phyloP scores from a whole-genome alignment of 2,113 vertebrate species.

The Neoarius graeffei region DNA sequence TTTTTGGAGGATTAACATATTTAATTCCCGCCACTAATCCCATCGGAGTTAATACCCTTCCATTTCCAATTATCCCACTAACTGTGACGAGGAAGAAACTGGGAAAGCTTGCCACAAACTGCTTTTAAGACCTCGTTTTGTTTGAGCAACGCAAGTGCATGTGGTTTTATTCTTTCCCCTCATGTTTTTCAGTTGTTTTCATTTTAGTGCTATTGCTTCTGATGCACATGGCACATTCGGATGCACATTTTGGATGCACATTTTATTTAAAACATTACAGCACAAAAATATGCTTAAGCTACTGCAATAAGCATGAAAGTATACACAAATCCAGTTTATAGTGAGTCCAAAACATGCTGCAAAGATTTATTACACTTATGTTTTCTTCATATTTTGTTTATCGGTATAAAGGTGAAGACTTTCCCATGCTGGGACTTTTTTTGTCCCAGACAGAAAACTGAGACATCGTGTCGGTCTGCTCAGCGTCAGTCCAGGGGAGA shows the following conservation, averaged over 20 bases:
- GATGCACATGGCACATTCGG: background rate
- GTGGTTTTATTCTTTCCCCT: conserved; percentile 21
- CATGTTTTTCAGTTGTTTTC: conserved; percentile 4
- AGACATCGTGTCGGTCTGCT: conserved; percentile 64
- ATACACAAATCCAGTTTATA: background rate
- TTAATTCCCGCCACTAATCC: conserved; percentile 82
- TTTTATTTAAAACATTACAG: background rate
- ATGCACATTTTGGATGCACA: background rate
- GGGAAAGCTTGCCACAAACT: conserved; percentile 69
- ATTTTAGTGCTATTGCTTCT: background rate
- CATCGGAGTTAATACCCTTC: conserved; percentile 80
- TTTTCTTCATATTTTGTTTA: background rate
- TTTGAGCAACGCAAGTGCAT: conserved; percentile 54
- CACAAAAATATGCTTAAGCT: conserved; percentile 4
- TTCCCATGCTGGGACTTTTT: conserved; percentile 45
- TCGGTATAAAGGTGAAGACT: conserved; percentile 21
- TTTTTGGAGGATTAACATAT: conserved; percentile 84
- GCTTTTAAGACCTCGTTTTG: conserved; percentile 69
- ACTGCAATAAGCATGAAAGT: background rate
- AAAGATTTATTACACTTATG: background rate
- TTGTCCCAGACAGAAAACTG: conserved; percentile 60
- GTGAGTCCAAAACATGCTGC: conserved; percentile 3
- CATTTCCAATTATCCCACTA: conserved; percentile 83
- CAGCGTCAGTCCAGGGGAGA: conserved; percentile 66
- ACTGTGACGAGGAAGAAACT: conserved; percentile 74